phyloP scores from a whole-genome alignment of 1,140 invertebrate species.

The Metopolophium dirhodum region DNA sequence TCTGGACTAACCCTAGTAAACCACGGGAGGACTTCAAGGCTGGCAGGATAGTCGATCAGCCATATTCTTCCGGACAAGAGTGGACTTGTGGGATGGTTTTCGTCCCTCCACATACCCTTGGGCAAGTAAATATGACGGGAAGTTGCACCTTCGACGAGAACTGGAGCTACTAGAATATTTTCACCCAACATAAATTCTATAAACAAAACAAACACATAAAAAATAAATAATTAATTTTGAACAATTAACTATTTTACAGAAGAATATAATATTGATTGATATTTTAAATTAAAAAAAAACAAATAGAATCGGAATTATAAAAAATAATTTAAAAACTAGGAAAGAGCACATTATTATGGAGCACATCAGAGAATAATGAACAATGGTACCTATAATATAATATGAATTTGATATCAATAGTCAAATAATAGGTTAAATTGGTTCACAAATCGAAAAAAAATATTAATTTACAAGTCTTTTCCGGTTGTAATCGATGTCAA shows the following conservation, averaged over 20 bases:
- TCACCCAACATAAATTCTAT: constrained; percentile 85
- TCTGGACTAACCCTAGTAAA: constrained; percentile 63
- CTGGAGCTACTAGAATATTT: constrained; percentile 83
- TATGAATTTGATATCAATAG: no score
- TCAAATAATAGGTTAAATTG: no score
- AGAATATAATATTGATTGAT: background rate
- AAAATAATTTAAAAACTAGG: background rate
- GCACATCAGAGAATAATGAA: no score
- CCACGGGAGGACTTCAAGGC: constrained; percentile 72
- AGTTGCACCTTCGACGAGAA: constrained; percentile 72
- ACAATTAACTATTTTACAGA: background rate
- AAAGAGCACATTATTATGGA: no score
- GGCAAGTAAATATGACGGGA: constrained; percentile 80
- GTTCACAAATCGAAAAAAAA: no score
- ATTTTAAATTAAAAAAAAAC: background rate
- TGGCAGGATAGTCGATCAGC: constrained; percentile 72
- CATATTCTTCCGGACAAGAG: constrained; percentile 70
- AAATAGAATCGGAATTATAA: background rate
- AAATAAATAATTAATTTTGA: background rate
- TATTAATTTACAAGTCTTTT: no score
- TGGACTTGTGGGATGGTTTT: constrained; percentile 64
- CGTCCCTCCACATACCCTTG: constrained; percentile 71
- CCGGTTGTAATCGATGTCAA: no score
- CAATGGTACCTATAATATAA: no score
- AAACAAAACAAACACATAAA: constrained; percentile 47